Evolutionary conservation across 2,888 invertebrate species (phyloP).

Genomic region (Frankliniella fusca): DNA sequence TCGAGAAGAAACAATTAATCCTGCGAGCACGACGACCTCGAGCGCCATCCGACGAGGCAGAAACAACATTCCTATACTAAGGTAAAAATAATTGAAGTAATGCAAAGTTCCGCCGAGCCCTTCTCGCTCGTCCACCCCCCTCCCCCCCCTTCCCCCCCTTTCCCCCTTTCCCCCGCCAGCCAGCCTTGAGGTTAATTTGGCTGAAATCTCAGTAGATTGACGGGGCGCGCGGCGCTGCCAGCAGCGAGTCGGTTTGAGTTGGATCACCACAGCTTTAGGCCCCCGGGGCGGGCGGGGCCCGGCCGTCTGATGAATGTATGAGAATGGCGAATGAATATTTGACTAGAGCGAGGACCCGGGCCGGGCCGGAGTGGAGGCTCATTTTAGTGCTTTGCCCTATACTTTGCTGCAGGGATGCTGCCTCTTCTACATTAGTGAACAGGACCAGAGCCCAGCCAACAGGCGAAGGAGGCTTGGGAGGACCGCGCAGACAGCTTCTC

Average conservation of each 20-base stretch:
- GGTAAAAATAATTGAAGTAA: too few species aligned
- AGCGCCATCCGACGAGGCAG: too few species aligned
- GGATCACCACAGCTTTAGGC: not conserved
- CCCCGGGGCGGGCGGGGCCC: not conserved
- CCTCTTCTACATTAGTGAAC: not conserved
- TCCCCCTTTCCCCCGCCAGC: too few species aligned
- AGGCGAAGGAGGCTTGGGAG: too few species aligned
- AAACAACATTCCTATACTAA: too few species aligned
- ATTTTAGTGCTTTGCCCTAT: not conserved
- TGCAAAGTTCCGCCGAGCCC: too few species aligned
- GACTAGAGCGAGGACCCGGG: not conserved
- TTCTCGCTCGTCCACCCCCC: too few species aligned
- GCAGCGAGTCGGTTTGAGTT: not conserved
- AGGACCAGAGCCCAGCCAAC: not conserved
- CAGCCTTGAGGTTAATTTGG: too few species aligned
- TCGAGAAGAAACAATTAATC: too few species aligned
- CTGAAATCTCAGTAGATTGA: not conserved
- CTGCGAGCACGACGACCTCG: too few species aligned
- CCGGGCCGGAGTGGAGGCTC: not conserved
- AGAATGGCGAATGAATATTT: constrained; percentile 21
- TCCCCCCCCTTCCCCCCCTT: too few species aligned
- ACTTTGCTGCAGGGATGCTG: not conserved
- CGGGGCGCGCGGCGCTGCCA: not conserved
- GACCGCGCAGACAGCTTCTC: too few species aligned
- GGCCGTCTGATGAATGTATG: constrained; percentile 12